A percentile compares a stretch with the other conserved stretches of the same genome.
These are phyloP conservation scores for Cosmorhoe ocellata DNA, from an alignment of 2,888 invertebrate genomes.

Conservation along the genomic window DNA sequence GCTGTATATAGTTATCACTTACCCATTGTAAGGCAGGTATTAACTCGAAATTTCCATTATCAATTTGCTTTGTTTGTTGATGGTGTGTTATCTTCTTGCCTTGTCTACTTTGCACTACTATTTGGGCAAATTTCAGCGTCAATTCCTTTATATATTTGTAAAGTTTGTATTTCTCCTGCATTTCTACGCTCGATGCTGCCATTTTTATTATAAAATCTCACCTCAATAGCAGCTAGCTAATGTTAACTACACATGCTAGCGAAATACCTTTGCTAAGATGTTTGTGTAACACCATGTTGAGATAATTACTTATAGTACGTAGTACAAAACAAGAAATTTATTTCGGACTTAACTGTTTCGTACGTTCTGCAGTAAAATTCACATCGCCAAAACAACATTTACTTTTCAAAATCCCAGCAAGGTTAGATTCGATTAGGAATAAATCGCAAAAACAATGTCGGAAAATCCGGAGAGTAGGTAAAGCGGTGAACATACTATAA, in stretches of 20 bases:
- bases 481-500: too few relatives aligned
- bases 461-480: too few relatives aligned
- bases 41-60: conserved; percentile 46
- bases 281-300: conserved; percentile 14
- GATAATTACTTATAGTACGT: neutral
- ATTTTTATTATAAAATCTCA: conserved; percentile 41
- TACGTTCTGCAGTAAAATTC: too few relatives aligned
- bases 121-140: conserved; percentile 93
- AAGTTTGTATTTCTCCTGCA: conserved; percentile 88
- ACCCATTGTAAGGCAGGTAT: conserved; percentile 68
- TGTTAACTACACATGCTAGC: conserved; percentile 39
- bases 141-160: conserved; percentile 95
- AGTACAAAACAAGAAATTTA: neutral
- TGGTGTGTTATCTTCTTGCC: conserved; percentile 88
- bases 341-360: too few relatives aligned
- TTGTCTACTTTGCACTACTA: conserved; percentile 95
- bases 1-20: too few relatives aligned
- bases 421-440: too few relatives aligned
- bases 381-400: too few relatives aligned
- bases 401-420: too few relatives aligned
- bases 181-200: conserved; percentile 56
- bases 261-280: conserved; percentile 21
- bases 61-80: conserved; percentile 44
- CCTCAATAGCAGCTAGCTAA: conserved; percentile 21
- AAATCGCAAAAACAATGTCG: too few relatives aligned